Base-by-base conservation (phyloP, 1,140 invertebrate species). In the Probaryconus sp. region DNA sequence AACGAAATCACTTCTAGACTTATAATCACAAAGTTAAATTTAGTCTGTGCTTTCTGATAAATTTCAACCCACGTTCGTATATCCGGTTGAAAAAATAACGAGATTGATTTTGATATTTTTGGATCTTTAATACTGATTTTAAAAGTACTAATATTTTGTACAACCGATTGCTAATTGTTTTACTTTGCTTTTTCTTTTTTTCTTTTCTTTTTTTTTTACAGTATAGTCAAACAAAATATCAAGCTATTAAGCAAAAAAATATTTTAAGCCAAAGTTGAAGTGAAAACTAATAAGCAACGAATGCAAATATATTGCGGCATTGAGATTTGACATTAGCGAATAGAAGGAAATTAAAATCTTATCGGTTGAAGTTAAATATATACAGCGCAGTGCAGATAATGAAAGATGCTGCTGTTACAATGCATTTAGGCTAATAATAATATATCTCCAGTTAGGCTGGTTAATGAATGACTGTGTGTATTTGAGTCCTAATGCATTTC, bases 21-120 rank as follows among this genome's bases (percentile, higher is more conserved):
- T 48, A 20, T 61, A 69, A 69, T 69, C 65, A 21, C 55, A 3
- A 53, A 31, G 48, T 55, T 69, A 69, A 53, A 61, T 53, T 69
- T 69, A 69, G 38, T 31, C n/a, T 69, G 40, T 53, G 65, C 65
- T 61, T 68, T 38, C 55, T 60, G 65, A 69, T 69, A 69, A 69
- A 61, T 38, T 69, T 53, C 55, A 69, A 55, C 65, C 65, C 35
- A 69, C 53, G 53, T 43, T 60, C 60, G 45, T 60, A 45, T 26
- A 60, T 69, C 64, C 64, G 64, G 43, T 58, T 40, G n/a, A n/a
- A 60, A 37, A 20, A 31, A 30, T 30, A 35, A 7, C 13, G 30
- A 58, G 64, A 60, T 58, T 69, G 51, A 60, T 58, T n/a, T 68
- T 58, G 26, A 58, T 68, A 58, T 58, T 58, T 67, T 40, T 47